A percentile compares a stretch with the other conserved stretches of the same genome.
Evolutionary conservation across 2,797 vertebrate species (phyloP).

Genomic region (Clamator glandarius): DNA sequence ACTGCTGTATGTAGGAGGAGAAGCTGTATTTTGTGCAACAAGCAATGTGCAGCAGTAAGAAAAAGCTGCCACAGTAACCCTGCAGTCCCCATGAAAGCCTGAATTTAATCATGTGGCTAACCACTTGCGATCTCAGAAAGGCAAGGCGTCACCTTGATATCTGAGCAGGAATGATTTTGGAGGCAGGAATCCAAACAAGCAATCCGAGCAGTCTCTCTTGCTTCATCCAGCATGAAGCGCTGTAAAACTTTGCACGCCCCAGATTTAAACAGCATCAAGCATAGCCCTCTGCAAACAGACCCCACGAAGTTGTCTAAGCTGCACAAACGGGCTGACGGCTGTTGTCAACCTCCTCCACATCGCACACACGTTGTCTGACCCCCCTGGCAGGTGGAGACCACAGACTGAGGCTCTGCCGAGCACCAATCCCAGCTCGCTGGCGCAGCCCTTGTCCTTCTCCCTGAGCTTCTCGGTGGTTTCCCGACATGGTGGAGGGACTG

Average conservation of each 20-base stretch:
- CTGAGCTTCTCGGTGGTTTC: background rate
- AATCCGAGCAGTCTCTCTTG: background rate
- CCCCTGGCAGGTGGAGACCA: background rate
- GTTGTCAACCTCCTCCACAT: background rate
- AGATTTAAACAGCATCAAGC: background rate
- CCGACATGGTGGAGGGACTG: fast-evolving
- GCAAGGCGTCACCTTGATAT: background rate
- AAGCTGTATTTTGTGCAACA: background rate
- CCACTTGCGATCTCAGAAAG: background rate
- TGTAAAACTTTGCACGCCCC: fast-evolving
- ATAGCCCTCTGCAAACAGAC: background rate
- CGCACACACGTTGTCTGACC: fast-evolving
- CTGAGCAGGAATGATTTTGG: background rate
- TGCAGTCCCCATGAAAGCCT: background rate
- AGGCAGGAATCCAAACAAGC: background rate
- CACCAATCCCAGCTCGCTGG: fast-evolving
- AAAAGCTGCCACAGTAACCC: background rate
- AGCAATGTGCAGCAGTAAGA: background rate
- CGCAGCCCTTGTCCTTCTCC: background rate
- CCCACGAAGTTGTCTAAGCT: fast-evolving
- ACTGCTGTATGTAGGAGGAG: constrained; percentile 38
- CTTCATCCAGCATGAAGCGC: background rate
- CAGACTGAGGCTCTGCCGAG: background rate
- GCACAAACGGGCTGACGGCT: fast-evolving
- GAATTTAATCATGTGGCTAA: background rate